phyloP scores from a whole-genome alignment of 2,113 vertebrate species.

The Xenopus borealis region DNA sequence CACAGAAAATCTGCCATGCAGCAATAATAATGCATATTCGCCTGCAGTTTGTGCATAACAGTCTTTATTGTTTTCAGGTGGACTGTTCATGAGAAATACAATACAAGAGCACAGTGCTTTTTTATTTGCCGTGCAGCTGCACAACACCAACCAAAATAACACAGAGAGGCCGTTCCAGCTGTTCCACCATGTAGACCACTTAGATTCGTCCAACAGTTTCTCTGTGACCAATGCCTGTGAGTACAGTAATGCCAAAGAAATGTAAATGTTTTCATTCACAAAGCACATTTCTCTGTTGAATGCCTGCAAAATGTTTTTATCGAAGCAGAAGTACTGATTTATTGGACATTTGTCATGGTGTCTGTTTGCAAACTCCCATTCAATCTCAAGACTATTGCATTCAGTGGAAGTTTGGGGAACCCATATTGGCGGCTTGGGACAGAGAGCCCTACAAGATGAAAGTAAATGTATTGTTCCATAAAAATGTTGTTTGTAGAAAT shows the following conservation, averaged over 20 bases:
- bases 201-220: conserved; percentile 99
- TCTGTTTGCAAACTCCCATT: too few relatives aligned
- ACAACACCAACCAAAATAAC: conserved; percentile 99
- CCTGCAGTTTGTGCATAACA: not conserved
- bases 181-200: conserved; percentile 97
- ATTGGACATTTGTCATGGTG: not conserved
- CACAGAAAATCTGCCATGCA: too few relatives aligned
- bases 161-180: conserved; percentile 98
- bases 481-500: too few relatives aligned
- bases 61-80: conserved; percentile 71
- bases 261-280: not conserved
- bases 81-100: conserved; percentile 96
- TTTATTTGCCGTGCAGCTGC: conserved; percentile 97
- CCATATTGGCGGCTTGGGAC: too few relatives aligned
- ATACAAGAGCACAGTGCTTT: conserved; percentile 99
- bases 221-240: conserved; percentile 99
- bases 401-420: too few relatives aligned
- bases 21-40: not conserved
- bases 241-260: conserved; percentile 58
- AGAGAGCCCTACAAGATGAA: too few relatives aligned
- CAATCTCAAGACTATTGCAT: too few relatives aligned
- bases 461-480: too few relatives aligned
- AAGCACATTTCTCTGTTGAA: not conserved
- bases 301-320: not conserved
- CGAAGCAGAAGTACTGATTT: not conserved